Conservation (phyloP, 2,113 vertebrate genomes). For the Benitochromis conjunctus region DNA sequence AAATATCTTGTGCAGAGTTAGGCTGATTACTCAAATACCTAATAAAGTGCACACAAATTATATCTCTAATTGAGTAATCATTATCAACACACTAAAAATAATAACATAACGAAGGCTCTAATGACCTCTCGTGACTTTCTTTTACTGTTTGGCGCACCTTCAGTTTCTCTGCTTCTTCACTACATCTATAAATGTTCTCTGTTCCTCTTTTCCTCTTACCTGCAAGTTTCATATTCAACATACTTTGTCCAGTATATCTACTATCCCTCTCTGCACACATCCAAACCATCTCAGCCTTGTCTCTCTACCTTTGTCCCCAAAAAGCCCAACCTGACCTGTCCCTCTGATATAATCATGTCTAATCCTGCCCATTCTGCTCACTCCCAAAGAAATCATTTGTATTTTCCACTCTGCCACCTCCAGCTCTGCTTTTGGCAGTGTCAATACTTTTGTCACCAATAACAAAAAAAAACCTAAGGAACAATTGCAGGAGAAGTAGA, state of each 20-base stretch:
- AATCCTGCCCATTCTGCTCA: neutral
- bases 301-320: neutral
- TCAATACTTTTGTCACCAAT: neutral
- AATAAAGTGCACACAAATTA: rapidly evolving
- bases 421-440: neutral
- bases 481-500: neutral
- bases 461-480: neutral
- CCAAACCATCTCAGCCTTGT: neutral
- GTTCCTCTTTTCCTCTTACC: neutral
- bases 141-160: neutral
- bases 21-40: neutral
- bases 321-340: neutral
- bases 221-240: neutral
- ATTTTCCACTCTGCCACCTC: neutral
- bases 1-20: neutral
- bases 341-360: neutral
- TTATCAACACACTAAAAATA: neutral
- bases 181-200: neutral
- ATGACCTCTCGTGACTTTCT: neutral
- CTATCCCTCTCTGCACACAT: neutral
- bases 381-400: neutral
- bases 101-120: rapidly evolving
- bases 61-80: neutral
- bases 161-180: neutral
- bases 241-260: rapidly evolving